Evolutionary conservation across 1,140 invertebrate species (phyloP), one percentile per base, ranked within the genome.

Genomic region (Pectinophora gossypiella): DNA sequence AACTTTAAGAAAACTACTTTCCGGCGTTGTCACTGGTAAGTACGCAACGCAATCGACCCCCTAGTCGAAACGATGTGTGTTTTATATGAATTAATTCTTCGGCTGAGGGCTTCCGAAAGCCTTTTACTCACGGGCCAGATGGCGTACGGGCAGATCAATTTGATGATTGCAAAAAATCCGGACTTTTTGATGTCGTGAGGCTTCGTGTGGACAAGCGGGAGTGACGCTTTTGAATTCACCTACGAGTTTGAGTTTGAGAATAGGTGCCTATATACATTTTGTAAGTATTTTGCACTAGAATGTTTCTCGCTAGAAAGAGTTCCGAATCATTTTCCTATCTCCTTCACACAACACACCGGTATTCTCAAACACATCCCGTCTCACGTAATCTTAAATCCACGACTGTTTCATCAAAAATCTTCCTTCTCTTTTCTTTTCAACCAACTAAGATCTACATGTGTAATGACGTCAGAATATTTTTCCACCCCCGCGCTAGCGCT

Each of bases 11-110:
- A n/a, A n/a, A n/a, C n/a, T n/a, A n/a, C n/a, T n/a, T n/a, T n/a
- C n/a, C n/a, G n/a, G n/a, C n/a, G n/a, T n/a, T n/a, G n/a, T n/a
- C n/a, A n/a, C n/a, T n/a, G n/a, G n/a, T n/a, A n/a, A n/a, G n/a
- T n/a, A n/a, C n/a, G n/a, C n/a, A n/a, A n/a, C n/a, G n/a, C n/a
- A 68, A 69, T 76, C 64, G 68, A 46, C 19, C 54, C 64, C 68
- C 64, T 53, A 35, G 36, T 59, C 63, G 51, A 67, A 67, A 67
- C 63, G 69, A 75, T 73, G 67, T 78, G 72, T 85, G 76, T 86
- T 84, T 86, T 83, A 83, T 86, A 84, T 80, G 79, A 82, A 86
- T 86, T 81, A 82, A 86, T 86, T 86, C 78, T 64, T 76, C 80
- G 73, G 73, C 68, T 74, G 72, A 75, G 55, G 59, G 72, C 57